A percentile compares a stretch with the other conserved stretches of the same genome.
Conservation (phyloP, 1,140 invertebrate genomes). For the Tachypleus tridentatus region DNA sequence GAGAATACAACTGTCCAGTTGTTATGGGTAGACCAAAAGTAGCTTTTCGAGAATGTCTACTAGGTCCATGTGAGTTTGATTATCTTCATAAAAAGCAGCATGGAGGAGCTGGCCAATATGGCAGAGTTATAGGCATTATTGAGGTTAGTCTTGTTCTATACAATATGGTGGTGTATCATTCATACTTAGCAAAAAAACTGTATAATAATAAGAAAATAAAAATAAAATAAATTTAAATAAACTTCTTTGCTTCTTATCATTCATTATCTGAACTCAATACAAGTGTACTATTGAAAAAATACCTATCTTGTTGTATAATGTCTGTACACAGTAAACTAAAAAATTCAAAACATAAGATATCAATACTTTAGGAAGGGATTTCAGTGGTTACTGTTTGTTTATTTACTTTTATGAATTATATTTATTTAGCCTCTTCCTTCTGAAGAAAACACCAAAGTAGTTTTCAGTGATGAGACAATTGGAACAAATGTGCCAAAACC, state of each 20-base stretch:
- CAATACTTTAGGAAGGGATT: too few relatives aligned
- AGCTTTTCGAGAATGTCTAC: slow-evolving; percentile 73
- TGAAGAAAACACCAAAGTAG: slow-evolving; percentile 67
- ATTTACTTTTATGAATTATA: slow-evolving; percentile 6
- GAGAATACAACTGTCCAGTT: slow-evolving; percentile 90
- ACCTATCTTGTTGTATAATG: too few relatives aligned
- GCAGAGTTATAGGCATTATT: slow-evolving; percentile 71
- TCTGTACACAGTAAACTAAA: too few relatives aligned
- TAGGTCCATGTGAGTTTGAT: slow-evolving; percentile 65
- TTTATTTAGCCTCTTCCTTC: slow-evolving; percentile 57
- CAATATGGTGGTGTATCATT: too few relatives aligned
- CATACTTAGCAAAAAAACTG: too few relatives aligned
- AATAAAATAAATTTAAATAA: too few relatives aligned
- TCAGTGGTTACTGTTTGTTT: background rate
- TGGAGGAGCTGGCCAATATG: slow-evolving; percentile 93
- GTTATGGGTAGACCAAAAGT: slow-evolving; percentile 94
- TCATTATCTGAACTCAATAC: too few relatives aligned
- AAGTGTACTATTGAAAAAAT: too few relatives aligned
- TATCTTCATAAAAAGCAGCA: slow-evolving; percentile 96
- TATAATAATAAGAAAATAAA: too few relatives aligned
- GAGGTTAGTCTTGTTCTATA: slow-evolving; percentile 44
- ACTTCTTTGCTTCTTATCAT: too few relatives aligned
- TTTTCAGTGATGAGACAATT: slow-evolving; percentile 81
- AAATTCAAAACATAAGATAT: too few relatives aligned
- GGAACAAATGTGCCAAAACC: slow-evolving; percentile 93